Evolutionary conservation across 2,888 invertebrate species (phyloP).

Genomic region (Ochropleura plecta): DNA sequence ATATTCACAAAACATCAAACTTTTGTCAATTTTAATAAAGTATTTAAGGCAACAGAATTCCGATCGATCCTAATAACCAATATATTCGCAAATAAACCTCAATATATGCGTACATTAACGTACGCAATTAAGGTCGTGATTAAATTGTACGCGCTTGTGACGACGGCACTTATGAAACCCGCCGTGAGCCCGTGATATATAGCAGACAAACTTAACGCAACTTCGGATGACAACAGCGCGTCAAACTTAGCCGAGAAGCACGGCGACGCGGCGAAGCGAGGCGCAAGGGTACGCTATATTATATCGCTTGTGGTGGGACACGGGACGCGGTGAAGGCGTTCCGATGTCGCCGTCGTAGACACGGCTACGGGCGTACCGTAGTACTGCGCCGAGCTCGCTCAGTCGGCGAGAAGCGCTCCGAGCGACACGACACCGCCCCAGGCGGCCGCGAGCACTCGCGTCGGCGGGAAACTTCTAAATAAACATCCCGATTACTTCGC

Average conservation of each 20-base stretch:
- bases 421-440: slow-evolving; percentile 63
- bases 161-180: slow-evolving; percentile 51
- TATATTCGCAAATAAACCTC: slow-evolving; percentile 21
- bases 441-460: slow-evolving; percentile 59
- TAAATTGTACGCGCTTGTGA: slow-evolving; percentile 50
- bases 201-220: slow-evolving; percentile 58
- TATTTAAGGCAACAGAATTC: not conserved
- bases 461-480: slow-evolving; percentile 70
- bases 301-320: slow-evolving; percentile 41
- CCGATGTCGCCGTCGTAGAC: slow-evolving; percentile 64
- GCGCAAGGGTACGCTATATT: slow-evolving; percentile 50
- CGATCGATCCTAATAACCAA: not conserved
- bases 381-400: slow-evolving; percentile 55
- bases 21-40: not conserved
- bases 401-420: slow-evolving; percentile 69
- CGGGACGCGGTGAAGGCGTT: slow-evolving; percentile 43
- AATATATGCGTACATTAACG: slow-evolving; percentile 24
- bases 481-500: slow-evolving; percentile 59
- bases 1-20: not conserved
- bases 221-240: slow-evolving; percentile 52
- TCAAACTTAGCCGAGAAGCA: slow-evolving; percentile 45
- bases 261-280: not conserved
- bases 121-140: slow-evolving; percentile 48
- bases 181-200: slow-evolving; percentile 54
- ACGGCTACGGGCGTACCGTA: slow-evolving; percentile 53